These are phyloP conservation scores for Hyppa rectilinea DNA, from an alignment of 2,888 invertebrate species.

Conservation along the genomic window DNA sequence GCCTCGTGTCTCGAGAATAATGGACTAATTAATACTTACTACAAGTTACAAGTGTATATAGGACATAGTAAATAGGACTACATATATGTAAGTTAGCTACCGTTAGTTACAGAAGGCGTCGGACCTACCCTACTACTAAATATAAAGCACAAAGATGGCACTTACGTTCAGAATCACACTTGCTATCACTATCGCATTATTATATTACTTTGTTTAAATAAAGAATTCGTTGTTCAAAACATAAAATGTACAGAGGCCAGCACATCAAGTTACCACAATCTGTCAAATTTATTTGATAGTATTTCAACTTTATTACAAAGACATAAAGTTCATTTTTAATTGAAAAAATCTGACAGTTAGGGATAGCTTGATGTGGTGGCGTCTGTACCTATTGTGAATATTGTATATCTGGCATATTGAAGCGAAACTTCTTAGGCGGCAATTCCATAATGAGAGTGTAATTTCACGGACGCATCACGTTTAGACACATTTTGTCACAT, in stretches of 20 bases:
- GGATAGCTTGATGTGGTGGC: no score
- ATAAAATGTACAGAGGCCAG: no score
- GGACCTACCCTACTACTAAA: conserved; percentile 62
- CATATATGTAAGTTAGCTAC: conserved; percentile 40
- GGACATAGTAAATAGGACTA: conserved; percentile 16
- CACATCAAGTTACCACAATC: no score
- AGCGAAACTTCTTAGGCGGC: no score
- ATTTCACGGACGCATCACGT: no score
- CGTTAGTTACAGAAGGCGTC: conserved; percentile 36
- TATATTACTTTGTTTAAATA: conserved; percentile 39
- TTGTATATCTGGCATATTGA: not conserved
- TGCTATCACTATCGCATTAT: conserved; percentile 62
- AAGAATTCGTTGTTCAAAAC: conserved; percentile 69
- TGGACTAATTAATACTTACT: not conserved
- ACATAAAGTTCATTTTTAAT: no score
- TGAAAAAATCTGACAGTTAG: no score
- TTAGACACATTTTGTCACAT: no score
- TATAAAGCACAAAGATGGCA: conserved; percentile 87
- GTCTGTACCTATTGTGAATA: no score
- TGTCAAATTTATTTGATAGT: no score
- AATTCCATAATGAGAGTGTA: no score
- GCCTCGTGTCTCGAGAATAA: not conserved
- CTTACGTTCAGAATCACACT: conserved; percentile 82
- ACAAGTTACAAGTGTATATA: conserved; percentile 4
- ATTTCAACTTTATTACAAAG: no score